Percentiles rank a stretch among this genome's conserved stretches.
Evolutionary conservation across 2,113 vertebrate species (phyloP).

Genomic region (Scomber colias): DNA sequence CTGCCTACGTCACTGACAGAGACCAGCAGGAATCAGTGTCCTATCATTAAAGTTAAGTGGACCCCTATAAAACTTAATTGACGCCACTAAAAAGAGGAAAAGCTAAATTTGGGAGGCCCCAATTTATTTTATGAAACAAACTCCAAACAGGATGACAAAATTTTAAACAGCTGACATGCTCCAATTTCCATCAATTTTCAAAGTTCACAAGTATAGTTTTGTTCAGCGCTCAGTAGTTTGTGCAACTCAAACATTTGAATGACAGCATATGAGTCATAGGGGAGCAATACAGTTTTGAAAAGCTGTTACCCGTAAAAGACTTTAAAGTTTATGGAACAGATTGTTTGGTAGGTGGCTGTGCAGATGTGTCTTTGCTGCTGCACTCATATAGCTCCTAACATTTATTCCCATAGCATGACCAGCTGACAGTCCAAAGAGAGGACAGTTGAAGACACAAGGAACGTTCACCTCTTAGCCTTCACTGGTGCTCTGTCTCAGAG

Average conservation of each 20-base stretch:
- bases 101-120: not conserved
- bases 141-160: not conserved
- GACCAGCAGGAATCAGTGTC: too few species aligned
- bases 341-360: not conserved
- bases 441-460: not conserved
- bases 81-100: not conserved
- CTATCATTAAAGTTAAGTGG: not conserved
- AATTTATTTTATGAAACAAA: not conserved
- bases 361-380: not conserved
- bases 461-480: slow-evolving; percentile 6
- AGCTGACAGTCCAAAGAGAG: not conserved
- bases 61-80: not conserved
- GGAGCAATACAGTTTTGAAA: too few species aligned
- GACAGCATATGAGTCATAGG: too few species aligned
- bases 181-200: not conserved
- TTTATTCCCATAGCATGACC: not conserved
- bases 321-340: too few species aligned
- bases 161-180: not conserved
- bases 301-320: too few species aligned
- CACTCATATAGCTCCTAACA: too few species aligned
- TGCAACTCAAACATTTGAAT: too few species aligned
- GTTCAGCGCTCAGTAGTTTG: too few species aligned
- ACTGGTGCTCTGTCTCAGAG: slow-evolving; percentile 8
- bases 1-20: not conserved
- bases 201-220: not conserved